Conservation (phyloP, 2,888 invertebrate species). For the Lamellibrachia satsuma region DNA sequence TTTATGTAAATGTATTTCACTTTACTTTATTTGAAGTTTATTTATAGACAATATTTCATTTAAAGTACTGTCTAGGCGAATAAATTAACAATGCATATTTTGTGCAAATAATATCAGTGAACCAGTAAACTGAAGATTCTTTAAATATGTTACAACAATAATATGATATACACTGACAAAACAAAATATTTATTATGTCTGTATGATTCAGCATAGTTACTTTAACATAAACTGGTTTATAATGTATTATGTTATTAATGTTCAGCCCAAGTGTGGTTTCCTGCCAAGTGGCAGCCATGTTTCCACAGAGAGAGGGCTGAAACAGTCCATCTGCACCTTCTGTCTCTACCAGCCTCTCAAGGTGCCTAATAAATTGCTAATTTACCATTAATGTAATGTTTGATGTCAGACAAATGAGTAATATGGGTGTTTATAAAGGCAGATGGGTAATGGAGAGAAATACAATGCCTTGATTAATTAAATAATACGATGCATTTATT, state of each 20-base stretch:
- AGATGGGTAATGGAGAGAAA: no score
- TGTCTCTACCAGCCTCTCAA: conserved; percentile 67
- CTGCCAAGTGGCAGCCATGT: conserved; percentile 24
- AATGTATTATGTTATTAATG: neutral
- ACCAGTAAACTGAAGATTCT: neutral
- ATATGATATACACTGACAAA: neutral
- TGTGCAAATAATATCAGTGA: neutral
- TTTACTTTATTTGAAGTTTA: no score
- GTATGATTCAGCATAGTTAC: neutral
- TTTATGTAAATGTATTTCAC: no score
- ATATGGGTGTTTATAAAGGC: no score
- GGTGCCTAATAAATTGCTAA: conserved; percentile 59
- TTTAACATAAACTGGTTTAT: neutral
- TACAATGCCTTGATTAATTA: no score
- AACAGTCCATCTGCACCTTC: conserved; percentile 54
- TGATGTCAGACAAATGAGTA: no score
- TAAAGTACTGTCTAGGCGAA: no score
- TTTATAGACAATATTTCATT: no score
- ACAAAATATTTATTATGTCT: neutral
- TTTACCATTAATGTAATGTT: no score
- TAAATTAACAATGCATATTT: no score
- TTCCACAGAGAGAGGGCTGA: conserved; percentile 33
- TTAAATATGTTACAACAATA: neutral
- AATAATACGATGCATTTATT: no score
- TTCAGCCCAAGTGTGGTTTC: conserved; percentile 37